These are phyloP conservation scores for Leptoclinus maculatus DNA, from an alignment of 2,797 vertebrate genomes.

Conservation along the genomic window DNA sequence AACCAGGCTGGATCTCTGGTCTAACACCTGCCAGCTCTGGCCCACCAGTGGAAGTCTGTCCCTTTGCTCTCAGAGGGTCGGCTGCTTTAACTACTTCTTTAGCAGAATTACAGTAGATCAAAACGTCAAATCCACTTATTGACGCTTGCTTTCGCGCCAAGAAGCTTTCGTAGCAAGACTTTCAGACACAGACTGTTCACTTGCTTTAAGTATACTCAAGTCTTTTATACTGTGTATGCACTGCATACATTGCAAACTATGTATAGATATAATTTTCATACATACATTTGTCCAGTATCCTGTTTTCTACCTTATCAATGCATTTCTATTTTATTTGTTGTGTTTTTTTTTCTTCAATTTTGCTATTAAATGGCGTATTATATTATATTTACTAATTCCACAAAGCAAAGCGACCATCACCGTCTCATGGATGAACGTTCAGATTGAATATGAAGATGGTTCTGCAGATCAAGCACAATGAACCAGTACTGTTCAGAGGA, in stretches of 20 bases:
- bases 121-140: slow-evolving; percentile 30
- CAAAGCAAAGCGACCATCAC: background rate
- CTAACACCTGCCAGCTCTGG: slow-evolving; percentile 69
- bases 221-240: slow-evolving; percentile 69
- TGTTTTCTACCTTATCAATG: slow-evolving; percentile 62
- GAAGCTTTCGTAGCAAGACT: slow-evolving; percentile 37
- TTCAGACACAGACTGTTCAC: slow-evolving; percentile 50
- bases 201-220: slow-evolving; percentile 41
- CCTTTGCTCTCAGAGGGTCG: background rate
- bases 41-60: background rate
- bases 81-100: slow-evolving; percentile 20
- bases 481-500: background rate
- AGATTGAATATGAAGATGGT: background rate
- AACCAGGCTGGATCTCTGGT: slow-evolving; percentile 95
- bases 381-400: background rate
- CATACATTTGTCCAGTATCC: slow-evolving; percentile 57
- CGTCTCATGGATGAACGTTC: background rate
- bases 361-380: slow-evolving; percentile 8
- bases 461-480: slow-evolving; percentile 7
- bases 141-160: slow-evolving; percentile 17
- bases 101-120: slow-evolving; percentile 17
- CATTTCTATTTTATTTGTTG: slow-evolving; percentile 35
- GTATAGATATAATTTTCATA: slow-evolving; percentile 68
- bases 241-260: slow-evolving; percentile 53
- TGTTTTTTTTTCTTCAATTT: slow-evolving; percentile 17